Percentiles rank a stretch among this genome's conserved stretches.
These are phyloP conservation scores for Emys orbicularis DNA, from an alignment of 2,797 vertebrate species.

Conservation along the genomic window DNA sequence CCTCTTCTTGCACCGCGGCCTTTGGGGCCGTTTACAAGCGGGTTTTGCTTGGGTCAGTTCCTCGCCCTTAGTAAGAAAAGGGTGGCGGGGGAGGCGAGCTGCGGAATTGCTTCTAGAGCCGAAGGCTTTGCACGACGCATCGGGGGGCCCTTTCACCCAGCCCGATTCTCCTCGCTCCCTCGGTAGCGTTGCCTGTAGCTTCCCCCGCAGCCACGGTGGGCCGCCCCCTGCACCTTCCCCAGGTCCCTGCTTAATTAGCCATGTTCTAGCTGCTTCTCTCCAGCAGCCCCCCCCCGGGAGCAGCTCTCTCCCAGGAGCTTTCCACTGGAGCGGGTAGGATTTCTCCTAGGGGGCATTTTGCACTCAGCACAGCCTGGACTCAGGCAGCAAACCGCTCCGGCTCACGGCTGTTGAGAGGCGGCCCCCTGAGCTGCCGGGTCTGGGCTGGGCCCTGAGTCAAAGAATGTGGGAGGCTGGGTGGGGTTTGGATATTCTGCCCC, in stretches of 20 bases:
- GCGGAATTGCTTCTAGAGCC: neutral
- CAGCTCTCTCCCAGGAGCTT: neutral
- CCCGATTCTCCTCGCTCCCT: no score
- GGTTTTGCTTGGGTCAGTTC: neutral
- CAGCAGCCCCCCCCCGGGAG: neutral
- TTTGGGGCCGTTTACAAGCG: no score
- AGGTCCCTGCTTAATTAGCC: neutral
- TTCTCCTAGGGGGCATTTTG: neutral
- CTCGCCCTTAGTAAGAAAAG: neutral
- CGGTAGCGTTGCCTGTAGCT: no score
- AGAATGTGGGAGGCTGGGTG: no score
- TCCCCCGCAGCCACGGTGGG: no score
- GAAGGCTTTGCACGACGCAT: neutral
- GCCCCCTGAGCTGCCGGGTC: no score
- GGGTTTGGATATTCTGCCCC: no score
- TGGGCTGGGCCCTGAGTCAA: neutral
- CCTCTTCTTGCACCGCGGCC: neutral
- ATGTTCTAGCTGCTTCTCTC: neutral
- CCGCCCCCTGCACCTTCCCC: neutral
- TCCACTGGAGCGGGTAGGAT: neutral
- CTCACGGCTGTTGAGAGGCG: neutral
- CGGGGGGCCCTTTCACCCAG: no score
- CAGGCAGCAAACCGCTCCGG: neutral
- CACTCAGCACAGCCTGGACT: neutral
- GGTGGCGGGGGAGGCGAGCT: no score